Conservation (phyloP, 2,888 invertebrate genomes). For the Oscheius sp. region DNA sequence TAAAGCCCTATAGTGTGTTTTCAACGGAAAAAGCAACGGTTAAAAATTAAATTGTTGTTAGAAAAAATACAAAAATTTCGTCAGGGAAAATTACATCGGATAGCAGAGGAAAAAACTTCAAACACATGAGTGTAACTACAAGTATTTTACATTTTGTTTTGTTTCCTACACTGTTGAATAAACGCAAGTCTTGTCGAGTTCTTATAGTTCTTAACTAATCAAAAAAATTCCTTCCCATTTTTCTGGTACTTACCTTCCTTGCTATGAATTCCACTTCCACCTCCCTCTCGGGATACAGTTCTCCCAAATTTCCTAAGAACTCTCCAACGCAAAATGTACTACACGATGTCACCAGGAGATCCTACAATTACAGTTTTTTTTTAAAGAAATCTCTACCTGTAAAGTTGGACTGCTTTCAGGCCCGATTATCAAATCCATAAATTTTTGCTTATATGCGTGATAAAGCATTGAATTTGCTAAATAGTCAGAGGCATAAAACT, state of each 20-base stretch:
- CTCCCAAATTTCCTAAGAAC: slow-evolving; percentile 65
- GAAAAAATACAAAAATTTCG: no score
- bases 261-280: slow-evolving; percentile 55
- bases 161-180: no score
- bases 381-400: slow-evolving; percentile 29
- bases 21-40: background rate
- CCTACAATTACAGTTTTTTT: slow-evolving; percentile 29
- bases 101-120: no score
- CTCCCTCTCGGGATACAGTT: slow-evolving; percentile 65
- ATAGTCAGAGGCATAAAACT: slow-evolving; percentile 68
- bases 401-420: slow-evolving; percentile 57
- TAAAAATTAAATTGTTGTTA: no score
- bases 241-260: slow-evolving; percentile 37
- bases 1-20: no score
- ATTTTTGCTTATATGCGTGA: slow-evolving; percentile 65
- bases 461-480: slow-evolving; percentile 69
- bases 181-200: no score
- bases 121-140: no score
- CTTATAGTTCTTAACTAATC: no score
- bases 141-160: no score
- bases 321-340: slow-evolving; percentile 68
- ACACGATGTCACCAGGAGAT: slow-evolving; percentile 66
- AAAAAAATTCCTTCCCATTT: background rate
- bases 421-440: slow-evolving; percentile 65
- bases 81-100: no score